These are phyloP conservation scores for Xiphophorus hellerii DNA, from an alignment of 2,113 vertebrate species.

Conservation along the genomic window DNA sequence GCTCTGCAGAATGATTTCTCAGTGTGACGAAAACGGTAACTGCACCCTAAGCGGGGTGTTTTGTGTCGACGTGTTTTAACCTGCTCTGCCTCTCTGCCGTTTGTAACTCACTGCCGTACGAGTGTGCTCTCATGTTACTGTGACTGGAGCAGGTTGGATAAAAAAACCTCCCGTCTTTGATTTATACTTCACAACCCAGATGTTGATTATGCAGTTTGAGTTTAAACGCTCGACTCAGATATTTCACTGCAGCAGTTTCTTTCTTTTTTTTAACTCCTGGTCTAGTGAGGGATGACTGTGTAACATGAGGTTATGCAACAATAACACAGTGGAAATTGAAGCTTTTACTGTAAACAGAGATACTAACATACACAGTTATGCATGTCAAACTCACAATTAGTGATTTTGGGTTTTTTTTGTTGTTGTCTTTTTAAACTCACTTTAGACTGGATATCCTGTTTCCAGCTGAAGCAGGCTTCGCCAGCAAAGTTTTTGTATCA, in stretches of 20 bases:
- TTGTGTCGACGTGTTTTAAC: neutral
- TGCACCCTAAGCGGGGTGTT: neutral
- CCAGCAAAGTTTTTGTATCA: conserved; percentile 38
- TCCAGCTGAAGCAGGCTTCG: conserved; percentile 36
- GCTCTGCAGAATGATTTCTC: neutral
- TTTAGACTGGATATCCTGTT: conserved; percentile 7
- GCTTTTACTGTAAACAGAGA: conserved; percentile 15
- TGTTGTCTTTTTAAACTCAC: conserved; percentile 12
- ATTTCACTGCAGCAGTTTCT: too few relatives aligned
- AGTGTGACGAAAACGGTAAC: neutral
- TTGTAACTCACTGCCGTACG: neutral
- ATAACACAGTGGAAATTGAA: conserved; percentile 35
- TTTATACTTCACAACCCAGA: conserved; percentile 18
- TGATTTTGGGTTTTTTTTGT: conserved; percentile 7
- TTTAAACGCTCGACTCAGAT: neutral
- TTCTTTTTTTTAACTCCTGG: neutral
- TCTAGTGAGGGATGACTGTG: neutral
- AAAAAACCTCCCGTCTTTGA: neutral
- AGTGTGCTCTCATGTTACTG: neutral
- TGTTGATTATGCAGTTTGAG: neutral
- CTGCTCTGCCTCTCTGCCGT: neutral
- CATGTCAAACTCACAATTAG: conserved; percentile 62
- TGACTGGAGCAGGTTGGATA: neutral
- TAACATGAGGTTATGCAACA: conserved; percentile 67
- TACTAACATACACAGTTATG: conserved; percentile 45